Evolutionary conservation across 2,888 invertebrate species (phyloP).

Genomic region (Drosophila affinis): DNA sequence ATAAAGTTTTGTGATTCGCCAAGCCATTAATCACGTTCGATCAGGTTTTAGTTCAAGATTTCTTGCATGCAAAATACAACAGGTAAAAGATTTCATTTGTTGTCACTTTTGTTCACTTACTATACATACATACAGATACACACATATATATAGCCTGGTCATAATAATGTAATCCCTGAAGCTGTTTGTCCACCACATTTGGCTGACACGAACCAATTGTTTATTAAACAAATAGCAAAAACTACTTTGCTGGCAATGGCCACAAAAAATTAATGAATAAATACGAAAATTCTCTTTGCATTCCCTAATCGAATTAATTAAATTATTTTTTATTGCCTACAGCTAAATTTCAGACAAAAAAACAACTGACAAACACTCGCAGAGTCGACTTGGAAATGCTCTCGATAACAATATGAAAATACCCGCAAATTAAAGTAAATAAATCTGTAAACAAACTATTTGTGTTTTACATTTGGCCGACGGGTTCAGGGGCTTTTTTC

Average conservation of each 20-base stretch:
- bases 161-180: constrained; percentile 40
- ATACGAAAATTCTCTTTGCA: constrained; percentile 4
- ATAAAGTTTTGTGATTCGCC: no score
- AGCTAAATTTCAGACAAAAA: not conserved
- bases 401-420: constrained; percentile 3
- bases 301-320: constrained; percentile 50
- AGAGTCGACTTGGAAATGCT: constrained; percentile 17
- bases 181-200: constrained; percentile 15
- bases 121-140: not conserved
- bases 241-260: constrained; percentile 2
- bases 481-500: constrained; percentile 8
- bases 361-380: not conserved
- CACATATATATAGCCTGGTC: constrained; percentile 2
- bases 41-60: not conserved
- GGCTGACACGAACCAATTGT: constrained; percentile 12
- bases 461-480: not conserved
- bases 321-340: constrained; percentile 28
- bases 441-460: constrained; percentile 2
- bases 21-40: no score
- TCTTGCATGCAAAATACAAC: constrained; percentile 21
- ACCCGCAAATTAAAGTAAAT: not conserved
- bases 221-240: constrained; percentile 41
- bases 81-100: constrained; percentile 34
- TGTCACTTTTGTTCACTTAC: constrained; percentile 33
- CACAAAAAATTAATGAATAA: constrained; percentile 10